Percentiles rank a stretch among this genome's conserved stretches.
Evolutionary conservation across 2,888 invertebrate genomes (phyloP).

Genomic region (Rotaria sp.): DNA sequence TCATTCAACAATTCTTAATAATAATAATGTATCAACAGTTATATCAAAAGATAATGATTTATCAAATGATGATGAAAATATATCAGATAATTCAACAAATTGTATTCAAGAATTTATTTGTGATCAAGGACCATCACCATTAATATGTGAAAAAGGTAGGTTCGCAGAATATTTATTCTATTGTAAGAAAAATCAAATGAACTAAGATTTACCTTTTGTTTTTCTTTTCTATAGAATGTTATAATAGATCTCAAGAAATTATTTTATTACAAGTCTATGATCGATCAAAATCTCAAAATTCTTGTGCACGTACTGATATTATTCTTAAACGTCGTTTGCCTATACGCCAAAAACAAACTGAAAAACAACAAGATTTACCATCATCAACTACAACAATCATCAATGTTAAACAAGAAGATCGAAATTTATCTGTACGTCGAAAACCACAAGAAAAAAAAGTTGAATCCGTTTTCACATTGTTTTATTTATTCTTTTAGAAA

Average conservation of each 20-base stretch:
- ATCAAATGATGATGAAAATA: background rate
- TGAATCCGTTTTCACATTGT: background rate
- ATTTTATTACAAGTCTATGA: background rate
- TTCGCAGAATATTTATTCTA: too few relatives aligned
- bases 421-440: background rate
- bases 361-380: background rate
- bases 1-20: background rate
- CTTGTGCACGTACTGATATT: constrained; percentile 19
- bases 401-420: background rate
- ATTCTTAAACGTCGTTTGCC: background rate
- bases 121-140: background rate
- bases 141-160: background rate
- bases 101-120: background rate
- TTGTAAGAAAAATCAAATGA: background rate
- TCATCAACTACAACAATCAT: background rate
- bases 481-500: background rate
- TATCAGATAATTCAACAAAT: background rate
- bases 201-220: too few relatives aligned
- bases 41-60: background rate
- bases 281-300: constrained; percentile 7
- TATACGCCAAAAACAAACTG: background rate
- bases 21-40: background rate
- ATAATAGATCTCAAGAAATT: background rate
- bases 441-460: background rate
- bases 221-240: background rate